phyloP scores from a whole-genome alignment of 1,140 invertebrate species.

The Drosophila varians region DNA sequence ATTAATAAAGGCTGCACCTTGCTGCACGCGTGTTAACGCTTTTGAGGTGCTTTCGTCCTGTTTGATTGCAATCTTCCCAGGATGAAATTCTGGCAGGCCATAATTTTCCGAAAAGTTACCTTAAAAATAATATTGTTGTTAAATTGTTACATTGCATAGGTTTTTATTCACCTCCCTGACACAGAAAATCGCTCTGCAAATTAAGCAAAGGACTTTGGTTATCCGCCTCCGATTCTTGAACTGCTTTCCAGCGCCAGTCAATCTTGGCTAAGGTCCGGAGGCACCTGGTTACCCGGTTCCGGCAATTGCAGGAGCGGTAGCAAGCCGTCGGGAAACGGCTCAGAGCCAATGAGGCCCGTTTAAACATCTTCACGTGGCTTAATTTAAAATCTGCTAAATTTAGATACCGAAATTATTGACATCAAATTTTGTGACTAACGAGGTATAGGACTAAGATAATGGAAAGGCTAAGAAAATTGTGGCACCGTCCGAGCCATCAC shows the following conservation, averaged over 20 bases:
- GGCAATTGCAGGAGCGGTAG: background rate
- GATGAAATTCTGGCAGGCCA: background rate
- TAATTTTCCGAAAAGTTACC: background rate
- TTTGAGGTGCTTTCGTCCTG: background rate
- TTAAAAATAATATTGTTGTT: too few relatives aligned
- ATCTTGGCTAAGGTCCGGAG: background rate
- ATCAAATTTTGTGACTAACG: slow-evolving; percentile 5
- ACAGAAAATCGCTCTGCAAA: background rate
- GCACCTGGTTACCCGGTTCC: background rate
- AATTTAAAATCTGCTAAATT: background rate
- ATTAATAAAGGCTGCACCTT: background rate
- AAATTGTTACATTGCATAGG: too few relatives aligned
- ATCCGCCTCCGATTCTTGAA: background rate
- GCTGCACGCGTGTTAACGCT: background rate
- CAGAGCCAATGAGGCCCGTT: slow-evolving; percentile 14
- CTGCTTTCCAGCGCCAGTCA: too few relatives aligned
- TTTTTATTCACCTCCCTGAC: background rate
- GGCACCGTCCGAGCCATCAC: background rate
- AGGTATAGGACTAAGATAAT: background rate
- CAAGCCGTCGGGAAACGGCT: slow-evolving; percentile 1
- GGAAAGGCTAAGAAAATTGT: slow-evolving; percentile 3
- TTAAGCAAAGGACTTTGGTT: background rate
- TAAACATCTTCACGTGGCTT: slow-evolving; percentile 8
- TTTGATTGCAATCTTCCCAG: background rate
- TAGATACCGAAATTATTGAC: slow-evolving; percentile 13